Conservation (phyloP, 2,113 vertebrate genomes). For the Prietella phreatophila region DNA sequence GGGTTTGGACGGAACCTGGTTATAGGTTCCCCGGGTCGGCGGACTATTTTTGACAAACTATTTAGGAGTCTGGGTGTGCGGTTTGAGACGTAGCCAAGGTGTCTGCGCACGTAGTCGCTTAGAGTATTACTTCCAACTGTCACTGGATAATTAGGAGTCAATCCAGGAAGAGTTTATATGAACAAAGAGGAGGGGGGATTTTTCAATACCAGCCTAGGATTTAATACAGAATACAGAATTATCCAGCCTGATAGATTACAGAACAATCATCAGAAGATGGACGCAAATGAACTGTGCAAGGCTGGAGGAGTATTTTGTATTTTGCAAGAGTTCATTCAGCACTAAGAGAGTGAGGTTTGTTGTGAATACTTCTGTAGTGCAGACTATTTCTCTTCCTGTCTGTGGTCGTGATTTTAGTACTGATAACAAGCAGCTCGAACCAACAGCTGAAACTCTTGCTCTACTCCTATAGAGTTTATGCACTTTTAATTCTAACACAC, state of each 20-base stretch:
- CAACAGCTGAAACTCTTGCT: background rate
- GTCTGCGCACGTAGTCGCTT: conserved; percentile 59
- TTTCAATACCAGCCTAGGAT: background rate
- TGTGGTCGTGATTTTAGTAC: background rate
- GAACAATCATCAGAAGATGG: background rate
- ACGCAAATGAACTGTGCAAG: background rate
- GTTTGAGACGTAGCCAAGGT: conserved; percentile 21
- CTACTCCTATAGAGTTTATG: background rate
- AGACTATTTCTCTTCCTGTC: background rate
- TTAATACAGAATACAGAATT: background rate
- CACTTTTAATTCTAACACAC: background rate
- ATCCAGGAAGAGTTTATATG: background rate
- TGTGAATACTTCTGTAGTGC: background rate
- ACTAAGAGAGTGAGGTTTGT: background rate
- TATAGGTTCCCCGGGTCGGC: background rate
- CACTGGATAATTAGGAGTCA: background rate
- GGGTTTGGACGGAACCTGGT: background rate
- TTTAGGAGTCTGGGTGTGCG: background rate
- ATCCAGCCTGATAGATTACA: background rate
- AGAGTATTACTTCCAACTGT: conserved; percentile 41
- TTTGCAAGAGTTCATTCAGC: background rate
- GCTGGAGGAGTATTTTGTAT: background rate
- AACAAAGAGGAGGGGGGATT: background rate
- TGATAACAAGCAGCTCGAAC: conserved; percentile 4
- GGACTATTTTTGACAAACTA: background rate